phyloP scores from a whole-genome alignment of 2,113 vertebrate genomes.

The Orthonyx spaldingii region DNA sequence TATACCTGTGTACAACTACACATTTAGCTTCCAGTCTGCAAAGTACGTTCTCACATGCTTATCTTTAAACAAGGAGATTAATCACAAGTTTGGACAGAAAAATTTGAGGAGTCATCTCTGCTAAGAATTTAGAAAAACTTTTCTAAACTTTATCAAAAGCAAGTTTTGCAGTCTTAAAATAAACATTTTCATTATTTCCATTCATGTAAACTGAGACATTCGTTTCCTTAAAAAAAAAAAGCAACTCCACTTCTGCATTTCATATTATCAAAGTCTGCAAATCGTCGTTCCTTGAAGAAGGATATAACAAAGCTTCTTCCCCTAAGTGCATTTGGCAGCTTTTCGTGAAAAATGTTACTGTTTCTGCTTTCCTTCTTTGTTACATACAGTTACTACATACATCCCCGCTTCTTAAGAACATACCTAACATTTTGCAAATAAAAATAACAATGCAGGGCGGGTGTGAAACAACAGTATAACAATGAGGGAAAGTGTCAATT shows the following conservation, averaged over 20 bases:
- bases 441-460: neutral
- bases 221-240: neutral
- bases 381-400: neutral
- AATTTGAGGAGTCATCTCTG: neutral
- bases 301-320: neutral
- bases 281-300: neutral
- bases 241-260: neutral
- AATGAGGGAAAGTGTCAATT: neutral
- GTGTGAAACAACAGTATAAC: neutral
- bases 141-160: neutral
- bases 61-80: neutral
- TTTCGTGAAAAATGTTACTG: neutral
- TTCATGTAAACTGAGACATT: neutral
- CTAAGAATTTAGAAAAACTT: no score
- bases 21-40: neutral
- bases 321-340: neutral
- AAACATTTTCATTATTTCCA: neutral
- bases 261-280: neutral
- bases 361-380: neutral
- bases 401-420: accelerated
- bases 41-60: neutral
- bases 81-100: neutral
- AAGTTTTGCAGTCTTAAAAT: neutral
- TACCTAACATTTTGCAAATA: neutral
- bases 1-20: neutral